Evolutionary conservation across 2,113 vertebrate species (phyloP), one percentile per base, ranked within the genome.

Genomic region (Cephalopterus ornatus): DNA sequence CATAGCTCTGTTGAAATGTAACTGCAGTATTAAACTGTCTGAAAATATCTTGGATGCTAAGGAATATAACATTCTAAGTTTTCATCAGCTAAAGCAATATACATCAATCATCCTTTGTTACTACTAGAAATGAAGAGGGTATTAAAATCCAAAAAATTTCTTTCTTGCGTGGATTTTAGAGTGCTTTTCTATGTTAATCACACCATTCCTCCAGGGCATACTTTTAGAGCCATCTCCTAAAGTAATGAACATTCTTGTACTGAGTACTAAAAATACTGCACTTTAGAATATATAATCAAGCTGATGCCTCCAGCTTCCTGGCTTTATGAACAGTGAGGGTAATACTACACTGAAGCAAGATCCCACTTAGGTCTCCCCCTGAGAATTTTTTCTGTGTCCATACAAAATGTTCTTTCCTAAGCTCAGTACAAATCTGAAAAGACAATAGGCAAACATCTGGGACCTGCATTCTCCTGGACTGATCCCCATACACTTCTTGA

Each of bases 141-240:
- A 82, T 30, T 93, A 63, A 61, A 91, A 96, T 89, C 76, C 61
- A 85, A 88, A 89, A 79, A 78, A 68, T 91, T 81, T 95, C 93
- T 91, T 81, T 95, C 93, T 91, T 26, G 8, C 92, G 53, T 47
- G 44, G 76, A 81, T 91, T 93, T 90, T 61, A 67, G 44, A 92
- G 80, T 91, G 65, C 86, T 94, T 95, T 91, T 93, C 70, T 92
- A 14, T 85, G 95, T 92, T 97, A 95, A 95, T 93, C 88, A 93
- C 44, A 62, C 12, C 1, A 1, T 78, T 93, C 92, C 96, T 95
- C 76, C 21, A 35, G 88, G 93, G 73, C 77, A 62, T 70, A 33
- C 73, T 91, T 92, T 92, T 81, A 81, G 28, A 95, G 28, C 68
- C 24, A 42, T 81, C 73, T 94, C 73, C 53, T 77, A 58, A 89